Evolutionary conservation across 2,888 invertebrate species (phyloP).

Genomic region (Onchidella celtica): DNA sequence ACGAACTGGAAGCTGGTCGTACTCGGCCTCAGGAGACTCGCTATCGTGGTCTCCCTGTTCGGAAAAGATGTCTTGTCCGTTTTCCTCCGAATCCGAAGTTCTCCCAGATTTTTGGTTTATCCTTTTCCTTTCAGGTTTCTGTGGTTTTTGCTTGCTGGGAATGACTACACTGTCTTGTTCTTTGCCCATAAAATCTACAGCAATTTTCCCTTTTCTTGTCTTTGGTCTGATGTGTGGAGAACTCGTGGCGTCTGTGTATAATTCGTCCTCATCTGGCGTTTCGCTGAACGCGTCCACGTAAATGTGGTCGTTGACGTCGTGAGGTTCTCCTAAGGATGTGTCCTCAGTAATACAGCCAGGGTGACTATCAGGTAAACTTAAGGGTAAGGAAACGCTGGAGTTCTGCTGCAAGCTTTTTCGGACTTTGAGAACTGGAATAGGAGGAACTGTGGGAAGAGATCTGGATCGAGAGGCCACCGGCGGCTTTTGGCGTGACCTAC

Average conservation of each 20-base stretch:
- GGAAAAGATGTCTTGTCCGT: background rate
- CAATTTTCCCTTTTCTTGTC: too few relatives aligned
- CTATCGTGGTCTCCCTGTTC: background rate
- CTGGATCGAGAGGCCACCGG: background rate
- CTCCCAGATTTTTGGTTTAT: too few relatives aligned
- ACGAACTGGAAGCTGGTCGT: slow-evolving; percentile 13
- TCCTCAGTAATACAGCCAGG: background rate
- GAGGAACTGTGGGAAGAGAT: background rate
- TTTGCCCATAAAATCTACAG: too few relatives aligned
- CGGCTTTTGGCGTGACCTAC: background rate
- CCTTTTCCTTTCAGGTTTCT: background rate
- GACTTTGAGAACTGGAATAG: background rate
- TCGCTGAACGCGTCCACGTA: background rate
- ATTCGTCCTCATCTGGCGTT: background rate
- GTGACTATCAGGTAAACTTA: background rate
- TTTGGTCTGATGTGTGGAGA: background rate
- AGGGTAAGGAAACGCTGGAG: background rate
- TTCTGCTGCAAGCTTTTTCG: background rate
- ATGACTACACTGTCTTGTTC: background rate
- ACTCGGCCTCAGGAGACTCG: background rate
- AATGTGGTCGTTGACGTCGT: background rate
- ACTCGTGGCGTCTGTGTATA: background rate
- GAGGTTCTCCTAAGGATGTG: background rate
- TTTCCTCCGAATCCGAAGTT: too few relatives aligned
- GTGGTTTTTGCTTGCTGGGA: background rate